Evolutionary conservation across 1,140 invertebrate genomes (phyloP), one percentile per base, ranked within the genome.

Genomic region (Glomeris maerens): DNA sequence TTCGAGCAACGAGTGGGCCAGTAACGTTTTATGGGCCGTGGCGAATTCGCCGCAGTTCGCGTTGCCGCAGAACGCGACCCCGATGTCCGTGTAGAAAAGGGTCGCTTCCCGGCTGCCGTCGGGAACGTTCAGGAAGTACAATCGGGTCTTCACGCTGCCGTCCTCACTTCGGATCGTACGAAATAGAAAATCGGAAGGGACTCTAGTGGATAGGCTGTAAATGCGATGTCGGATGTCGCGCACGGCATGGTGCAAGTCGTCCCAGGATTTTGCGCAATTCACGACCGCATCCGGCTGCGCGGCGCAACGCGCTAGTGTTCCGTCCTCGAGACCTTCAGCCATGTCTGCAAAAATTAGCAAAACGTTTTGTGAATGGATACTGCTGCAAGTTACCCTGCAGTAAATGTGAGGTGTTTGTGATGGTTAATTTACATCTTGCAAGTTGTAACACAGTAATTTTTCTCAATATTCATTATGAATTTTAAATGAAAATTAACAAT

Each of bases 71-170:
- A n/a, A n/a, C n/a, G n/a, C n/a, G n/a, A n/a, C n/a, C n/a, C n/a
- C n/a, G n/a, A n/a, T n/a, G 65, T 94, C 90, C 2, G 80, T 78
- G 63, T 83, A 93, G 1, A 92, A 69, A 3, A 95, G 65, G 0
- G 88, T 92, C 2, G 83, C 88, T 63, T 93, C 88, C 75, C 85
- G 83, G 21, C 81, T 80, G 59, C 84, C 86, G 13, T 78, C 76
- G 0, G 83, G 80, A 13, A 82, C 83, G 54, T 86, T 82, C 17
- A 95, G 72, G 66, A 93, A 94, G 69, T 93, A 95, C 59, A 93
- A 80, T 60, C 87, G 75, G 31, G 74, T 81, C 44, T 81, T 82
- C 25, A 86, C 67, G 48, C 74, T 76, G 21, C 55, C 60, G 49
- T 51, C 17, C n/a, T 56, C 48, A 1, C 55, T 59, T 1, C 56